Evolutionary conservation across 92 coral and sea anemone species (phyloP), one percentile per base, ranked within the genome.

Genomic region (Phenganax stokvisi): DNA sequence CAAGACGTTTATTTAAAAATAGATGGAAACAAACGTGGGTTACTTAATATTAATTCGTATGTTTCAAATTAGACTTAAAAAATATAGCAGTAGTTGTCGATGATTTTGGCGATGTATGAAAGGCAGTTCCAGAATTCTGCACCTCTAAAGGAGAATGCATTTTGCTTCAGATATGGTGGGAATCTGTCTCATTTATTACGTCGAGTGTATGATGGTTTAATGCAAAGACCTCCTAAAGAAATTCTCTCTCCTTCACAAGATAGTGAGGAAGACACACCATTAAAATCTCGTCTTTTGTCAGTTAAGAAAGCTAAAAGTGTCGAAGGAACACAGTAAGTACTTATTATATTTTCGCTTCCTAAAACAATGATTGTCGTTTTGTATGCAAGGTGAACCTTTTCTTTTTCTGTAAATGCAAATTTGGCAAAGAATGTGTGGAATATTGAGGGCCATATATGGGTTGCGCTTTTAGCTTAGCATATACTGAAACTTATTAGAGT

Each of bases 171-270:
- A 83, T 93, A 91, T 81, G 88, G 87, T 15, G 72, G 80, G 37
- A 75, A 64, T 51, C 86, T 96, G 29, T 86, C 97, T 54, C 66
- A 85, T 79, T 88, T 92, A 71, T 83, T 96, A 7, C 86, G 92
- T 74, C 91, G 82, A 57, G 92, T 96, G 54, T 96, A 96, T 64
- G 97, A 92, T 70, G 97, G 97, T 15, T 83, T 96, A 29, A 96
- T 96, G 99, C 90, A 90, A 81, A 80, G 86, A 54, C 99, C 97
- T 1, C 99, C 99, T 16, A 81, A 84, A 27, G 96, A 89, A 44
- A 86, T 96, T 20, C 79, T 89, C 72, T 88, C 99, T 6, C 99
- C 99, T 8, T 96, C 99, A 51, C 87, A 89, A 75, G 85, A 84
- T 58, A 82, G 86, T 51, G 87, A 83, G 15, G 97, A 94, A 56